These are phyloP conservation scores for Meliscaeva auricollis DNA, from an alignment of 2,888 invertebrate species.

Conservation along the genomic window DNA sequence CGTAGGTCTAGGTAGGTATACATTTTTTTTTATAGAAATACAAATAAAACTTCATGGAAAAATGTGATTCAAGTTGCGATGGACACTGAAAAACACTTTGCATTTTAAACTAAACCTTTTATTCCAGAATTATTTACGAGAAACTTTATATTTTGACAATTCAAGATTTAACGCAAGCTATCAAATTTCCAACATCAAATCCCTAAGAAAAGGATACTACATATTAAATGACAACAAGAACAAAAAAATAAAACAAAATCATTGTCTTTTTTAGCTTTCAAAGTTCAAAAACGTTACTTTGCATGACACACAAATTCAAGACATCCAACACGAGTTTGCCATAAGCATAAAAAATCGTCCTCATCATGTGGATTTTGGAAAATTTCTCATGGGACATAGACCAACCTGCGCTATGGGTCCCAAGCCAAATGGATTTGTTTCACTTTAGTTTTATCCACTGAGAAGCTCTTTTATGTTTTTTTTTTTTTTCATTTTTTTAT, in stretches of 20 bases:
- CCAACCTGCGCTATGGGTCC: neutral
- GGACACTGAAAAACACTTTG: neutral
- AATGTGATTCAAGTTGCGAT: neutral
- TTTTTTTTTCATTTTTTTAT: neutral
- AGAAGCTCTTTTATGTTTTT: neutral
- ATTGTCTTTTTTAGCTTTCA: constrained; percentile 13
- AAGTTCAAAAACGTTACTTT: constrained; percentile 22
- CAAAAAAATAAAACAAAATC: neutral
- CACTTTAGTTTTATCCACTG: neutral
- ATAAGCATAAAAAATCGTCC: constrained; percentile 39
- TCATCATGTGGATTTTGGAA: constrained; percentile 35
- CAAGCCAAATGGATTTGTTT: constrained; percentile 11
- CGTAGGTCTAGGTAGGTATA: no score
- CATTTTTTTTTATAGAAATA: no score
- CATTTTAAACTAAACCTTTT: neutral
- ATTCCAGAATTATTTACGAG: neutral
- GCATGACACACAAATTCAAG: constrained; percentile 23
- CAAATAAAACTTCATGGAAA: no score
- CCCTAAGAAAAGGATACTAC: neutral
- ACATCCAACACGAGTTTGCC: constrained; percentile 49
- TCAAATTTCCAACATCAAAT: neutral
- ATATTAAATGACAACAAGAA: neutral
- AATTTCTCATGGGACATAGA: constrained; percentile 33
- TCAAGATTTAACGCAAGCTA: no score
- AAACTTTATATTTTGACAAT: neutral